Base-by-base conservation (phyloP, 2,797 vertebrate genomes). In the Odontamblyopus lacepedii region DNA sequence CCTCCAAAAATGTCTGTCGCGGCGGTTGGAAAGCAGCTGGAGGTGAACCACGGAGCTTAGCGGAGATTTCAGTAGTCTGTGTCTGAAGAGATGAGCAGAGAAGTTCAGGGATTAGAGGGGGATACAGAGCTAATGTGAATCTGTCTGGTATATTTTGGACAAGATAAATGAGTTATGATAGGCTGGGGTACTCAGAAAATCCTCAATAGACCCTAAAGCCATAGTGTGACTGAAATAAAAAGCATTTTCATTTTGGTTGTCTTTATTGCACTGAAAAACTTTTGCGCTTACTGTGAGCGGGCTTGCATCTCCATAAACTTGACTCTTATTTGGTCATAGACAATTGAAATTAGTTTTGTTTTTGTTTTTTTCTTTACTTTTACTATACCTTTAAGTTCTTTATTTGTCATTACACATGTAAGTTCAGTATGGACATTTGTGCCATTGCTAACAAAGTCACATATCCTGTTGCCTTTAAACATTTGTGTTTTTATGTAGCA, bases 1-100 rank as follows among this genome's bases (percentile, higher is more conserved):
- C 1, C 7, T 69, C 18, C 50, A 50, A 72, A 74, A 16, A 51
- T 13, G 30, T 48, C 44, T 12, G 48, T 63, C 6, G 1, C 51
- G 60, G 70, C 61, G 15, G 1, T 59, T 77, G 60, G 41, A 27
- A 60, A 35, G 56, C 11, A 76, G 48, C 59, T 62, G 7, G 63
- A 70, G 65, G 72, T 67, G 27, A 63, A 67, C 29, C 56, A 53
- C 30, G 59, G 19, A 35, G 19, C n/a, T 67, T 7, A 27, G n/a
- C 35, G 51, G 19, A 69, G 60, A 64, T 32, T 48, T 71, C 16
- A 59, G 44, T 0, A 27, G 35, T 0, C 48, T 48, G 19, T 15
- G 73, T 72, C 61, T 38, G 9, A 71, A 59, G 67, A 59, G 53
- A 76, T 71, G 67, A 71, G 63, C 0, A 13, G 50, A 2, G 72